Evolutionary conservation across 2,113 vertebrate genomes (phyloP).

Genomic region (Erinaceus europaeus): DNA sequence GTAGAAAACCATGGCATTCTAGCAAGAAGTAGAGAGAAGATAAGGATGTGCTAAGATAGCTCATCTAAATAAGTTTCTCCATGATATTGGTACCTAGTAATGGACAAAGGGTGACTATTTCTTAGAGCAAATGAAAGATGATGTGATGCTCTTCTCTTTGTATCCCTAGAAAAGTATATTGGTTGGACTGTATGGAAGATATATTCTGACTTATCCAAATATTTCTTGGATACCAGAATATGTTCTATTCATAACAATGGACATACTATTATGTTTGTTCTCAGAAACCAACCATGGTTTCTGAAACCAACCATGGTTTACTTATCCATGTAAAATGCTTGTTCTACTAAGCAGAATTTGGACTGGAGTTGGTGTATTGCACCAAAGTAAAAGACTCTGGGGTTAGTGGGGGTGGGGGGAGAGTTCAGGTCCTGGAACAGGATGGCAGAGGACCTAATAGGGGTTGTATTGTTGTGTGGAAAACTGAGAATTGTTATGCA

Average conservation of each 20-base stretch:
- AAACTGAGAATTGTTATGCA: too few species aligned
- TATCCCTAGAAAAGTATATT: neutral
- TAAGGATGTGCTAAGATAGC: neutral
- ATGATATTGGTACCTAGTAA: neutral
- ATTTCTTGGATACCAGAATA: neutral
- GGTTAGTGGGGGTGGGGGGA: too few species aligned
- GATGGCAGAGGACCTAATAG: too few species aligned
- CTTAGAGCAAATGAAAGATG: neutral
- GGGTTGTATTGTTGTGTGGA: too few species aligned
- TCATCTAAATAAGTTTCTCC: conserved; percentile 1
- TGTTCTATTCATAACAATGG: neutral
- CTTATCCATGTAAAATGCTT: too few species aligned
- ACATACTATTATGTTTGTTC: neutral
- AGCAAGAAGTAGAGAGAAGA: neutral
- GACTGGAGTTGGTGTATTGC: too few species aligned
- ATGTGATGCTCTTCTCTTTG: neutral
- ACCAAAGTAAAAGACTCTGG: too few species aligned
- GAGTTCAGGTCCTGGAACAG: too few species aligned
- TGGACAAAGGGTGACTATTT: neutral
- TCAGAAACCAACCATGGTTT: neutral
- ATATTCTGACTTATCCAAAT: conserved; percentile 4
- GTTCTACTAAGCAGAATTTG: too few species aligned
- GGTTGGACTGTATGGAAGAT: conserved; percentile 2
- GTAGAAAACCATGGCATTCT: neutral
- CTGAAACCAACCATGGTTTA: too few species aligned